phyloP scores from a whole-genome alignment of 2,797 vertebrate species.

The Scomberomorus guttatus region DNA sequence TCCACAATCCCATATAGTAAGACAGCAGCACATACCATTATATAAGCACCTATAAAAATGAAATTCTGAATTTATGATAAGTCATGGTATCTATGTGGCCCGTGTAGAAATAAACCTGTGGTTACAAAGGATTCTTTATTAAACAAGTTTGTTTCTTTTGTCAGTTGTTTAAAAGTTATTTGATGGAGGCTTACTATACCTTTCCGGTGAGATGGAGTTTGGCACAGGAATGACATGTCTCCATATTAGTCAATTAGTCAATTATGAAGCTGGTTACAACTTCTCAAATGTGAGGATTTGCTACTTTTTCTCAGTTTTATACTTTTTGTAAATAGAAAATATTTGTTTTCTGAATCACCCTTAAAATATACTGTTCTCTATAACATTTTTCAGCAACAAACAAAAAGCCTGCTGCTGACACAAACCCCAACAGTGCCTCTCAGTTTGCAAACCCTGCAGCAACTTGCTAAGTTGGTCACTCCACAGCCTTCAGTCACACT shows the following conservation, averaged over 20 bases:
- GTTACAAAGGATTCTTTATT: too few species aligned
- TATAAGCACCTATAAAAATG: slow-evolving; percentile 13
- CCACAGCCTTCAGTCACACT: slow-evolving; percentile 67
- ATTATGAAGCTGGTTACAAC: too few species aligned
- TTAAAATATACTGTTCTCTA: not conserved
- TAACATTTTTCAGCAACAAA: slow-evolving; percentile 20
- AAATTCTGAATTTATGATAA: not conserved
- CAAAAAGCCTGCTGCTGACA: slow-evolving; percentile 36
- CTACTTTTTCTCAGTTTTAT: too few species aligned
- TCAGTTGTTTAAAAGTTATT: not conserved
- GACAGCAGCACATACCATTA: not conserved
- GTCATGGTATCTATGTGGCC: not conserved
- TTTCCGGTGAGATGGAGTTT: too few species aligned
- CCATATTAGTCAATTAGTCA: too few species aligned
- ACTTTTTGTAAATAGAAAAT: too few species aligned
- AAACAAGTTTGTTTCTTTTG: not conserved
- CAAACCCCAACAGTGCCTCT: slow-evolving; percentile 45
- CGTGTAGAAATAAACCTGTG: not conserved
- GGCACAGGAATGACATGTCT: too few species aligned
- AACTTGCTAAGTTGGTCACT: slow-evolving; percentile 67
- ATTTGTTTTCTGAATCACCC: too few species aligned
- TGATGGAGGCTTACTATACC: too few species aligned
- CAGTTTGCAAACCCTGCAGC: slow-evolving; percentile 57
- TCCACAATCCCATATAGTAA: not conserved
- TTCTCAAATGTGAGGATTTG: too few species aligned